Evolutionary conservation across 2,113 vertebrate genomes (phyloP).

Genomic region (Zonotrichia leucophrys): DNA sequence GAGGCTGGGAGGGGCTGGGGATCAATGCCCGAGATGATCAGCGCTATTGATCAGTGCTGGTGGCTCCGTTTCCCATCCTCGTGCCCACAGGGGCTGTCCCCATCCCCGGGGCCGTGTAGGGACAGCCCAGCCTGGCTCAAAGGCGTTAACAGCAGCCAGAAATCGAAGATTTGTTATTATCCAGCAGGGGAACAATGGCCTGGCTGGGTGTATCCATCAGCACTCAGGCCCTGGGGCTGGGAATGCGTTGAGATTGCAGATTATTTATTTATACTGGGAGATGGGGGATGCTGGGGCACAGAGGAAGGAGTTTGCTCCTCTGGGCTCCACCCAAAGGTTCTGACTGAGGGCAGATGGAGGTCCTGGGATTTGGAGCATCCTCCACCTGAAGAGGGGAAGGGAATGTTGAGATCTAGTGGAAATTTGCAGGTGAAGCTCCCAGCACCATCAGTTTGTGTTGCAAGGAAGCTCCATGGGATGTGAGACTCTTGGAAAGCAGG

Average conservation of each 20-base stretch:
- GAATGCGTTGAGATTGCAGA: not conserved
- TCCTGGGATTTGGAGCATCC: not conserved
- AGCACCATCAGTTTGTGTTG: not conserved
- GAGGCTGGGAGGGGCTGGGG: not conserved
- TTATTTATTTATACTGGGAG: slow-evolving; percentile 3
- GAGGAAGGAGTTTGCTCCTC: not conserved
- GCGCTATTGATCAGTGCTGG: not conserved
- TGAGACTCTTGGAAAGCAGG: not conserved
- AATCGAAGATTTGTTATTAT: slow-evolving; percentile 55
- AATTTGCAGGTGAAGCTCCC: not conserved
- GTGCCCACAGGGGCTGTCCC: not conserved
- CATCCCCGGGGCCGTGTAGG: not conserved
- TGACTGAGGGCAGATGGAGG: not conserved
- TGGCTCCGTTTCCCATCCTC: not conserved
- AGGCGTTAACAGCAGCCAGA: not conserved
- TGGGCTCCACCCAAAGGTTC: not conserved
- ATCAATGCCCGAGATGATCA: slow-evolving; percentile 13
- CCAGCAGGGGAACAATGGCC: slow-evolving; percentile 13
- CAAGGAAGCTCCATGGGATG: not conserved
- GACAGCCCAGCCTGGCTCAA: not conserved
- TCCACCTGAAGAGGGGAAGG: not conserved
- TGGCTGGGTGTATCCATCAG: slow-evolving; percentile 31
- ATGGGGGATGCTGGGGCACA: not conserved
- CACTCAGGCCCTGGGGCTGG: not conserved
- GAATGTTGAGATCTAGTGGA: not conserved